Evolutionary conservation across 64 coral and sea anemone species (phyloP).

Genomic region (Stichodactyla helianthus): DNA sequence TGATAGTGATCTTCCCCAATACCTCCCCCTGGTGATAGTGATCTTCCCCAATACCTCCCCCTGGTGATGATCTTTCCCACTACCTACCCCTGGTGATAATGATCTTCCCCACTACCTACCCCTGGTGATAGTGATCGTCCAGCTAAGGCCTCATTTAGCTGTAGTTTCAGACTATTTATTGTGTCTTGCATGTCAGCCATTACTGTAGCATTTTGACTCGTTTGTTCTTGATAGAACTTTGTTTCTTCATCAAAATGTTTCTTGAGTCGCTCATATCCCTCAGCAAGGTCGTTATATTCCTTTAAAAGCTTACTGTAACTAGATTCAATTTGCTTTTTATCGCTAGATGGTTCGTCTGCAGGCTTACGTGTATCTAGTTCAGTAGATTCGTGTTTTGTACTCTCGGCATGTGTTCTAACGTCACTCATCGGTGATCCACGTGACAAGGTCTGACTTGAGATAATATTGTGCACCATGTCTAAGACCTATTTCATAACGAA

Average conservation of each 20-base stretch:
- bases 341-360: neutral
- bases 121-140: constrained; percentile 54
- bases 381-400: neutral
- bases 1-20: no score
- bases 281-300: constrained; percentile 87
- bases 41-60: no score
- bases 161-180: constrained; percentile 55
- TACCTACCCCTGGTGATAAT: neutral
- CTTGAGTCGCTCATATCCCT: constrained; percentile 61
- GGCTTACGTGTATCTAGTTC: neutral
- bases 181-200: constrained; percentile 95
- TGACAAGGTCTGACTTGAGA: constrained; percentile 30
- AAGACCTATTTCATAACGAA: constrained; percentile 20
- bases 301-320: constrained; percentile 76
- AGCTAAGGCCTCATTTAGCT: constrained; percentile 40
- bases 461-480: constrained; percentile 27
- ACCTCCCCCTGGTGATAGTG: no score
- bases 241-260: constrained; percentile 75
- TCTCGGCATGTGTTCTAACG: neutral
- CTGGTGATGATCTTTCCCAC: neutral
- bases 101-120: constrained; percentile 31
- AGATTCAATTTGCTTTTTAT: constrained; percentile 25
- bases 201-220: constrained; percentile 79
- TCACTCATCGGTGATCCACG: neutral
- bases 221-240: constrained; percentile 85